Percentiles rank a stretch among this genome's conserved stretches.
These are phyloP conservation scores for Pavo muticus DNA, from an alignment of 2,113 vertebrate genomes.

Conservation along the genomic window DNA sequence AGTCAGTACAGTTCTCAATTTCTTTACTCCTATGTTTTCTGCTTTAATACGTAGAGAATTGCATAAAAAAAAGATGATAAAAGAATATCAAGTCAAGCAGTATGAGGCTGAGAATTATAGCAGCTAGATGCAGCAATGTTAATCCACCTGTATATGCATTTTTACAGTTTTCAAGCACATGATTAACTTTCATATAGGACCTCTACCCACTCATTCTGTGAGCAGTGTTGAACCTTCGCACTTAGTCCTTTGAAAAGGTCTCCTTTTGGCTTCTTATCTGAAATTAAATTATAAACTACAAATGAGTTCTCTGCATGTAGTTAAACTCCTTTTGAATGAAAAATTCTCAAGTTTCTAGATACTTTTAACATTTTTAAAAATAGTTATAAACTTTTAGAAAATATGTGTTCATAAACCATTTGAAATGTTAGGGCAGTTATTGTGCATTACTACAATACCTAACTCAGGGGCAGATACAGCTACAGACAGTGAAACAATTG, in stretches of 20 bases:
- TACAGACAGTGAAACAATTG: background rate
- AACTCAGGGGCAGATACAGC: background rate
- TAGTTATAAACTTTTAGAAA: background rate
- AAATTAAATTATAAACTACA: background rate
- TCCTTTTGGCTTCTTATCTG: rapidly evolving
- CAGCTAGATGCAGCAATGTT: background rate
- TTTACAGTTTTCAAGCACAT: background rate
- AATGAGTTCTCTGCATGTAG: background rate
- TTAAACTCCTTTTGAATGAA: background rate
- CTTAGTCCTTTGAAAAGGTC: background rate
- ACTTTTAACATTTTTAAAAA: background rate
- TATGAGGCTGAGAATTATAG: background rate
- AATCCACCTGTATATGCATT: background rate
- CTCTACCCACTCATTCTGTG: background rate
- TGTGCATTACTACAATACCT: background rate
- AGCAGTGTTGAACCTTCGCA: background rate
- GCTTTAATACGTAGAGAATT: background rate
- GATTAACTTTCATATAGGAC: background rate
- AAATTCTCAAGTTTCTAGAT: background rate
- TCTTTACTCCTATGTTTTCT: background rate
- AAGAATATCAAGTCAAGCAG: background rate
- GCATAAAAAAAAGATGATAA: background rate
- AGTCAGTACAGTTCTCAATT: background rate
- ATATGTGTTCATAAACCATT: background rate
- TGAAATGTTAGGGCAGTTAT: background rate